Conservation (phyloP, 1,140 invertebrate species). For the Belonocnema kinseyi region DNA sequence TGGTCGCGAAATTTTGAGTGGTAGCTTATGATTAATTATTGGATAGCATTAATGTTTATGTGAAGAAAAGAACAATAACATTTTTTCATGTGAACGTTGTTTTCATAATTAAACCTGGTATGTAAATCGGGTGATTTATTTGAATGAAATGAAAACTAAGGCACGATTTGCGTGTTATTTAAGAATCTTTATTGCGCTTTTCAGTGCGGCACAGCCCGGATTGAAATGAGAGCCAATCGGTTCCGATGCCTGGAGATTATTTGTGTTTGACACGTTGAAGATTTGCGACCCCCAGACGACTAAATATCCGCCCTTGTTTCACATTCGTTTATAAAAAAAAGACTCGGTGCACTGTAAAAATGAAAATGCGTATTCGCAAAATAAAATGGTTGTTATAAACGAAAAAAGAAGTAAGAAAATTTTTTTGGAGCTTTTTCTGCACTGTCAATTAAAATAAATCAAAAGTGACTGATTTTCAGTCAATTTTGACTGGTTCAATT, state of each 20-base stretch:
- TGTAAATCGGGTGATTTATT: conserved; percentile 11
- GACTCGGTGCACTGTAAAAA: background rate
- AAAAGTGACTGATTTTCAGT: too few relatives aligned
- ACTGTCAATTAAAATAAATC: too few relatives aligned
- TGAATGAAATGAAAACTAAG: background rate
- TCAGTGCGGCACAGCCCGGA: conserved; percentile 30
- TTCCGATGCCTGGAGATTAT: conserved; percentile 40
- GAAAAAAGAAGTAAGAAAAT: too few relatives aligned
- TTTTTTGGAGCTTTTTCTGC: too few relatives aligned
- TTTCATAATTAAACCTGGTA: conserved; percentile 1
- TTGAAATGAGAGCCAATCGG: conserved; percentile 43
- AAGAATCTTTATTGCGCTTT: conserved; percentile 9
- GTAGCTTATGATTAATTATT: background rate
- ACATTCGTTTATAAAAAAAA: background rate
- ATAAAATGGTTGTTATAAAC: background rate
- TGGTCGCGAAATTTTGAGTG: too few relatives aligned
- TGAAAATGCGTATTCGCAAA: background rate
- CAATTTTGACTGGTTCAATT: too few relatives aligned
- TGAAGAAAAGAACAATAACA: background rate
- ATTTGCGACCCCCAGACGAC: conserved; percentile 44
- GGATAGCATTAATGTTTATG: background rate
- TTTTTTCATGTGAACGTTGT: background rate
- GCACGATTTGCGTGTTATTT: conserved; percentile 13
- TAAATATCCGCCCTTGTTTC: conserved; percentile 38
- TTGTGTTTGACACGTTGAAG: conserved; percentile 46